Evolutionary conservation across 2,888 invertebrate species (phyloP).

Genomic region (Scaeva pyrastri): DNA sequence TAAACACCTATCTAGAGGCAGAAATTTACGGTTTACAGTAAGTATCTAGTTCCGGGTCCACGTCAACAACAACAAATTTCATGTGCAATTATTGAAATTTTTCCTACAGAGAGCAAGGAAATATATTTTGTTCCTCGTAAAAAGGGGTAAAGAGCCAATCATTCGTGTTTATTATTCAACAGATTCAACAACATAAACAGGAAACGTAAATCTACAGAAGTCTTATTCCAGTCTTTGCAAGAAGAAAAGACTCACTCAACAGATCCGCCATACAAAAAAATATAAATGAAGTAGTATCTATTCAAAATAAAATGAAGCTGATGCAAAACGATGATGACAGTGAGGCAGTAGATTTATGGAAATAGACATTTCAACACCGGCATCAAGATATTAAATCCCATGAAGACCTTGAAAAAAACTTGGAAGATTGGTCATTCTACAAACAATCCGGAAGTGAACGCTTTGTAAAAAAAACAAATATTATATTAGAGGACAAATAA

Average conservation of each 20-base stretch:
- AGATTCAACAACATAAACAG: neutral
- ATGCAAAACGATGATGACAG: neutral
- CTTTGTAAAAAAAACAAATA: neutral
- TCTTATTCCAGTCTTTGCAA: no score
- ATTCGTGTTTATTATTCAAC: neutral
- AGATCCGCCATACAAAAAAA: neutral
- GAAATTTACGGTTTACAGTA: no score
- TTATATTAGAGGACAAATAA: no score
- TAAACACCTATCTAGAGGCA: no score
- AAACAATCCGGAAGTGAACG: conserved; percentile 3
- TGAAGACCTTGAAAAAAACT: neutral
- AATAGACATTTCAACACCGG: neutral
- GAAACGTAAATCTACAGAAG: neutral
- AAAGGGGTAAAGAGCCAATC: conserved; percentile 1
- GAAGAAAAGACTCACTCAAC: no score
- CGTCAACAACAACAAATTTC: conserved; percentile 5
- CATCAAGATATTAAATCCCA: neutral
- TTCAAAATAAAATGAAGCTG: neutral
- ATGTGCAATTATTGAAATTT: neutral
- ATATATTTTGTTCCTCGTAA: neutral
- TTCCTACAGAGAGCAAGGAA: conserved; percentile 14
- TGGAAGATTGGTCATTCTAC: conserved; percentile 13
- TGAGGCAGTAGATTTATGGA: neutral
- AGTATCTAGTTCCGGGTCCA: neutral
- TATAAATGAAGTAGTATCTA: neutral